Base-by-base conservation (phyloP, 2,797 vertebrate genomes). In the Ispidina lecontei region DNA sequence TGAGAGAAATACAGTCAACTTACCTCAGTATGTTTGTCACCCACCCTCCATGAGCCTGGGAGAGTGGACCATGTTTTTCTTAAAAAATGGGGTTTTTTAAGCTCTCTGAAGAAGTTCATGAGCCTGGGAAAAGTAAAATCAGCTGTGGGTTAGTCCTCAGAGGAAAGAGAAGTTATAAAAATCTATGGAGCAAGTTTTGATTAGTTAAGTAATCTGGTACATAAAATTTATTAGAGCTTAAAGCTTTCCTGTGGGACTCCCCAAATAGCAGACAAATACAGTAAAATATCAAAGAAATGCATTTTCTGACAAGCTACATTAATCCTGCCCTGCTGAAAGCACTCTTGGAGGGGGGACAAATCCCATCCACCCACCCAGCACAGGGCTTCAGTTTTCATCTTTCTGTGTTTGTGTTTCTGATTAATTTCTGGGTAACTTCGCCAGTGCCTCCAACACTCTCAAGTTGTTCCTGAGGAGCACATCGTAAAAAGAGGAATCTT, bases 201-300 rank as follows among this genome's bases (percentile, higher is more conserved):
- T 86, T 92, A 88, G 89, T 93, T 87, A 83, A 94, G 78, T 92
- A 75, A 89, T 96, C 77, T 91, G 87, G 94, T 94, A 86, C 75
- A 51, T 44, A 83, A 87, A 79, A 87, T 88, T 93, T 94, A 94
- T 91, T 93, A 88, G 81, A 92, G 68, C 54, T 91, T 90, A 83
- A 94, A 59, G 68, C 69, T 58, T 90, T 95, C 92, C 94, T 90
- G 52, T 87, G 89, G 37, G 73, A 91, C 9, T n/a, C 62, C 65
- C 41, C 72, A 93, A 91, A 85, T 83, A 71, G 92, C 87, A 84
- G 55, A 72, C 85, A 90, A 87, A 73, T 20, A 82, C 7, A 75
- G 55, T 64, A 69, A 87, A 80, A 51, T 51, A 59, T 60, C 65
- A 87, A 78, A 78, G 56, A 78, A 87, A 59, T 81, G 41, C 14